These are phyloP conservation scores for Myotis myotis DNA, from an alignment of 2,797 vertebrate genomes.

Conservation along the genomic window DNA sequence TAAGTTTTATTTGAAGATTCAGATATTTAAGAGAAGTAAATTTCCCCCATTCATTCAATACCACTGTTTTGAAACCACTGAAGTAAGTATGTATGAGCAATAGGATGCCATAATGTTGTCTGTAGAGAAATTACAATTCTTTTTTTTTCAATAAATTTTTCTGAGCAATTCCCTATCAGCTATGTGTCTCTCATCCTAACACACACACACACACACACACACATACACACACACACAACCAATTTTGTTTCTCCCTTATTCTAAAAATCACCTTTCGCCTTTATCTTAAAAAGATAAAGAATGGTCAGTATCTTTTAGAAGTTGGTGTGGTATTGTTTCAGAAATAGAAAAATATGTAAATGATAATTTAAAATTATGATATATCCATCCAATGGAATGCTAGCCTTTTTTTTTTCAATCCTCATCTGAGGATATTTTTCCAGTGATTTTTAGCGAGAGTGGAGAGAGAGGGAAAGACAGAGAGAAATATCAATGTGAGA, in stretches of 20 bases:
- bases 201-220: background rate
- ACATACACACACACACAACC: background rate
- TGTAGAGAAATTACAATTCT: background rate
- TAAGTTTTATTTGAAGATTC: background rate
- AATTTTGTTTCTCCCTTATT: background rate
- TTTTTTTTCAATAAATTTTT: background rate
- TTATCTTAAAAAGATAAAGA: background rate
- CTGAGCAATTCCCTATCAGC: background rate
- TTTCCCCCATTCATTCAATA: background rate
- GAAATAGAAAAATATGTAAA: slow-evolving; percentile 5
- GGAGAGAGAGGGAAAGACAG: no score
- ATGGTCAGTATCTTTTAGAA: background rate
- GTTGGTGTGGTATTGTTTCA: background rate
- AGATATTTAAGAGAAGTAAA: background rate
- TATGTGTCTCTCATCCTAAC: background rate
- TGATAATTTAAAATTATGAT: background rate
- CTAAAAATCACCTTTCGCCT: background rate
- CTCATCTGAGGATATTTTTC: no score
- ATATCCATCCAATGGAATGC: background rate
- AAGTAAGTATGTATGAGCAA: background rate
- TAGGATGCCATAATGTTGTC: background rate
- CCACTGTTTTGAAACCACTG: background rate
- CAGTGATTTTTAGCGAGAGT: no score
- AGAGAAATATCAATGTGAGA: no score
- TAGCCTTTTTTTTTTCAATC: no score